These are phyloP conservation scores for Marasmarcha lunaedactyla DNA, from an alignment of 2,888 invertebrate species.

Conservation along the genomic window DNA sequence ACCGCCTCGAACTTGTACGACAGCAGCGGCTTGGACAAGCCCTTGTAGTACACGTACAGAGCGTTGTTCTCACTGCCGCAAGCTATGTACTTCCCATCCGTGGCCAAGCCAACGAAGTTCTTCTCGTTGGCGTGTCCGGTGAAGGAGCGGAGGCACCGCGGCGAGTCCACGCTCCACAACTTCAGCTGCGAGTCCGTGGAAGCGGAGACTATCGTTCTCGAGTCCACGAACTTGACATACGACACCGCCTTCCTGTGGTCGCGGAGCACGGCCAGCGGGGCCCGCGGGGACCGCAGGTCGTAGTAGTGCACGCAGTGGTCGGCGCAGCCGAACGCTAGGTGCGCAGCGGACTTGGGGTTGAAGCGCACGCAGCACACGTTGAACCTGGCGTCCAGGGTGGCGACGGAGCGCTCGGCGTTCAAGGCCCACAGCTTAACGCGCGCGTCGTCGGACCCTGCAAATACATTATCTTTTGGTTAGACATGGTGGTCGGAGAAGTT, in stretches of 20 bases:
- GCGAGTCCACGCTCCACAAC: slow-evolving; percentile 88
- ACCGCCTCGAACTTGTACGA: slow-evolving; percentile 84
- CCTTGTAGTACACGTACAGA: slow-evolving; percentile 91
- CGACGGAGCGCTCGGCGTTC: slow-evolving; percentile 84
- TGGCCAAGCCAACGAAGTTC: slow-evolving; percentile 94
- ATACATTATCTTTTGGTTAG: slow-evolving; percentile 74
- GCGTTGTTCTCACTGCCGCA: slow-evolving; percentile 97
- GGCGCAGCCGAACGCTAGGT: slow-evolving; percentile 95
- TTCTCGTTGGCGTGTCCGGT: slow-evolving; percentile 91
- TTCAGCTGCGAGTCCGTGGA: slow-evolving; percentile 92
- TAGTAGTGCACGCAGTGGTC: slow-evolving; percentile 97
- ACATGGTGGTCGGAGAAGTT: slow-evolving; percentile 92
- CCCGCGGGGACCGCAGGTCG: slow-evolving; percentile 86
- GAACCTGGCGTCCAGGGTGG: slow-evolving; percentile 91
- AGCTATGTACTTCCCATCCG: slow-evolving; percentile 88
- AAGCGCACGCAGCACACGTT: slow-evolving; percentile 91
- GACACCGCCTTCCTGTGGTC: slow-evolving; percentile 95
- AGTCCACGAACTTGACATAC: slow-evolving; percentile 91
- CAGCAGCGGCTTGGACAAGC: slow-evolving; percentile 86
- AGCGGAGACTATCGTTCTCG: slow-evolving; percentile 88
- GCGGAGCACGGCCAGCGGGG: slow-evolving; percentile 84
- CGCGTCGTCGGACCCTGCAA: slow-evolving; percentile 86
- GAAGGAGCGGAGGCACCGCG: slow-evolving; percentile 74
- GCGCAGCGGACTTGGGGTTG: slow-evolving; percentile 75
- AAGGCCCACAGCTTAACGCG: slow-evolving; percentile 93